These are phyloP conservation scores for Pollenia griseotomentosa DNA, from an alignment of 2,888 invertebrate species.

Conservation along the genomic window DNA sequence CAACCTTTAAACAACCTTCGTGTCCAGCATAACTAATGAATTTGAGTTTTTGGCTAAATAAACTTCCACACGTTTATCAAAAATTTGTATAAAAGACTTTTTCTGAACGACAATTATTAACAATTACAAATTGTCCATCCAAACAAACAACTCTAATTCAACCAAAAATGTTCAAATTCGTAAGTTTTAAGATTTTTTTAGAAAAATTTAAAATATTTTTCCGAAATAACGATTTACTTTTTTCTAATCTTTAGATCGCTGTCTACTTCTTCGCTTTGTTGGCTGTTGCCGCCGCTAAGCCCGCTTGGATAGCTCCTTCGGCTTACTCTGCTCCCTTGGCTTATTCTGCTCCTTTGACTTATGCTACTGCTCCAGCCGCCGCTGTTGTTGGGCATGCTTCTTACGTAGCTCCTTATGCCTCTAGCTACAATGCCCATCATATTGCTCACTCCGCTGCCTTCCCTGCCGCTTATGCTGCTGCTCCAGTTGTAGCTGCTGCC, in stretches of 20 bases:
- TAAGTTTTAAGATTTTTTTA: too few species aligned
- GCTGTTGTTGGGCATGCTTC: constrained; percentile 80
- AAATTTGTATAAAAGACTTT: too few species aligned
- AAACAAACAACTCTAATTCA: too few species aligned
- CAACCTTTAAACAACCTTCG: too few species aligned
- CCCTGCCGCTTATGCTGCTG: constrained; percentile 78
- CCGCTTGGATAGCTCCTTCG: constrained; percentile 76
- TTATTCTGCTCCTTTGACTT: constrained; percentile 67
- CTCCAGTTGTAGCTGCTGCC: constrained; percentile 55
- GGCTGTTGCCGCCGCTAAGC: constrained; percentile 77
- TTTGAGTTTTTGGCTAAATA: too few species aligned
- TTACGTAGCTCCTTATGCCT: constrained; percentile 80
- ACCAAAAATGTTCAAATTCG: too few species aligned
- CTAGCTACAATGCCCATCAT: constrained; percentile 79
- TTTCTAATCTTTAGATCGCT: constrained; percentile 74
- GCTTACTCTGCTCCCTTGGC: constrained; percentile 59
- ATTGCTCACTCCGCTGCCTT: constrained; percentile 81
- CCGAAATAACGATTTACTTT: too few species aligned
- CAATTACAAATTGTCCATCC: too few species aligned
- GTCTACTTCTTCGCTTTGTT: constrained; percentile 79
- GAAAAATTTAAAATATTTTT: too few species aligned
- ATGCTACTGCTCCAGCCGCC: constrained; percentile 73
- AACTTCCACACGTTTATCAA: too few species aligned
- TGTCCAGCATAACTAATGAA: too few species aligned
- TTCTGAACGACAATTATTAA: too few species aligned